Conservation (phyloP, 2,797 vertebrate species). For the Natrix natrix region DNA sequence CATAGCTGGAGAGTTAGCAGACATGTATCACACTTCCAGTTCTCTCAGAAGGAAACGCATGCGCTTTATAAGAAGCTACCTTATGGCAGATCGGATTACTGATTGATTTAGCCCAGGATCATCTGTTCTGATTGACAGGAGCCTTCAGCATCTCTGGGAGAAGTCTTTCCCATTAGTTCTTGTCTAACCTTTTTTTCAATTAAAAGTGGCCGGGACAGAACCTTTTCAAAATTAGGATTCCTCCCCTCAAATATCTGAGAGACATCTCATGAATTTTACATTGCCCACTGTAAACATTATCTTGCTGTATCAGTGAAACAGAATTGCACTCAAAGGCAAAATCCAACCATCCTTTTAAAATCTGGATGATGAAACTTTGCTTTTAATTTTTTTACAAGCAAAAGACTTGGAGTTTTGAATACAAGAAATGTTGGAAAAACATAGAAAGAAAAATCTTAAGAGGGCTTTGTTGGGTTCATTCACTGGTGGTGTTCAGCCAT, state of each 20-base stretch:
- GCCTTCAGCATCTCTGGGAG: background rate
- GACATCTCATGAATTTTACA: background rate
- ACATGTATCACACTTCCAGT: background rate
- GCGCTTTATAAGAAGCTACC: background rate
- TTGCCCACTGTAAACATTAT: background rate
- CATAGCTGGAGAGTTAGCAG: no score
- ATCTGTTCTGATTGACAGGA: background rate
- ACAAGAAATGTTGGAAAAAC: background rate
- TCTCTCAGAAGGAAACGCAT: background rate
- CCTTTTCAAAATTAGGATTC: background rate
- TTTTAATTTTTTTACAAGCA: background rate
- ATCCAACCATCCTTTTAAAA: background rate
- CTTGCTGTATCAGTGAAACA: background rate
- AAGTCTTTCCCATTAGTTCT: background rate
- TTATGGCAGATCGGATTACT: background rate
- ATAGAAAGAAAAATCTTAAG: background rate
- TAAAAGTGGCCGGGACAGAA: background rate
- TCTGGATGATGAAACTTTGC: background rate
- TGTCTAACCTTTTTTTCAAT: background rate
- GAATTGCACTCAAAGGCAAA: background rate
- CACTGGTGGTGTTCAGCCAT: background rate
- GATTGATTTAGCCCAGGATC: background rate
- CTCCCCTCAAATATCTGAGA: background rate
- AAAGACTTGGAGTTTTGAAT: background rate
- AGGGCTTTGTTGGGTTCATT: background rate